Evolutionary conservation across 2,797 vertebrate species (phyloP), one percentile per base, ranked within the genome.

Genomic region (Fratercula arctica): DNA sequence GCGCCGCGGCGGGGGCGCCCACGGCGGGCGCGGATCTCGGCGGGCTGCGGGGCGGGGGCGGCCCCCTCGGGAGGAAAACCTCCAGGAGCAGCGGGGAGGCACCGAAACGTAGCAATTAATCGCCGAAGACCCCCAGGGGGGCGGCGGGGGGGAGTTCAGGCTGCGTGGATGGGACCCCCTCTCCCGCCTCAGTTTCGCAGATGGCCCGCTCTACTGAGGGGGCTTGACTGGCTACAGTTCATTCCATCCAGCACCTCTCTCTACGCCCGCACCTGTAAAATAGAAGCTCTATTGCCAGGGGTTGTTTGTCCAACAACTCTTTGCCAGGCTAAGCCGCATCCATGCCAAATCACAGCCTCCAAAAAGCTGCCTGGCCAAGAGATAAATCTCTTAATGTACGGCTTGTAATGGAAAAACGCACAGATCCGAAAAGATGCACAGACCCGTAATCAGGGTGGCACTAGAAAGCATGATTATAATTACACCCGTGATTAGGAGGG

Each of bases 401-500:
- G 66, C 50, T 86, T 61, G 53, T 41, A 69, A 85, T 33, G 61
- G 81, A 77, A 92, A 94, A 85, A 45, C 5, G 43, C 59, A 85
- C 16, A 39, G 51, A 75, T 82, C 70, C 54, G 41, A 31, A 89
- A 95, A 73, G 46, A 87, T 53, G 85, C 39, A 73, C 75, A 84
- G 69, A 76, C 56, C 43, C 0, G 1, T 95, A 83, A 87, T 96
- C 76, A 87, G 74, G 77, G 76, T n/a, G 76, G 50, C 54, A 76
- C 63, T 94, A 91, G 91, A 69, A 93, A 95, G 75, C 61, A 19
- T 28, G 54, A 60, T 94, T 92, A 87, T 87, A 91, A 89, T 94
- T 89, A 76, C 66, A 83, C 37, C 63, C 15, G 0, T 77, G 91
- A 95, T 94, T 67, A 89, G 48, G 46, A 64, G 63, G 59, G n/a